These are phyloP conservation scores for Drosophila melanosoma DNA, from an alignment of 2,888 invertebrate species.

Conservation along the genomic window DNA sequence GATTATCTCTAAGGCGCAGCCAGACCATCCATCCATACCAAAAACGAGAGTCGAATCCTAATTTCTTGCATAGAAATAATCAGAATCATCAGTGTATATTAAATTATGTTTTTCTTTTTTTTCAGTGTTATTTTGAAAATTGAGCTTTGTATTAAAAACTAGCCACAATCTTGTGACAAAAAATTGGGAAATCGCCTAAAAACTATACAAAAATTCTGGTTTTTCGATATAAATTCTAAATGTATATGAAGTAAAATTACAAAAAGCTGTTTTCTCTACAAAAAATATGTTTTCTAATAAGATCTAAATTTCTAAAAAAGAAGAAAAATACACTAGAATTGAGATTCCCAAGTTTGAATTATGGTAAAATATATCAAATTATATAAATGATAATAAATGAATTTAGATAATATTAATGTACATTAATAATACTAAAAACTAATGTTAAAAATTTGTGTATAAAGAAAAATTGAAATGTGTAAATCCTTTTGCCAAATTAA, in stretches of 20 bases:
- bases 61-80: neutral
- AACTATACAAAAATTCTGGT: neutral
- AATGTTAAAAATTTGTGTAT: neutral
- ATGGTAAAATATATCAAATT: neutral
- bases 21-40: neutral
- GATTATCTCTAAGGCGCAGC: neutral
- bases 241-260: neutral
- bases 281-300: neutral
- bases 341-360: neutral
- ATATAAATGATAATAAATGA: too few relatives aligned
- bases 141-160: too few relatives aligned
- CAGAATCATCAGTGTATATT: neutral
- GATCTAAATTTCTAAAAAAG: neutral
- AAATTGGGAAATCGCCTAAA: neutral
- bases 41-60: neutral
- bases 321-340: neutral
- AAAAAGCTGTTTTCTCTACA: neutral
- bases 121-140: neutral
- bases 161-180: neutral
- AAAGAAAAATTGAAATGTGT: neutral
- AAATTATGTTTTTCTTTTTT: neutral
- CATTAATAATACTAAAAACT: neutral
- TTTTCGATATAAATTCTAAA: neutral
- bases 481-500: neutral
- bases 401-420: neutral